Evolutionary conservation across 2,888 invertebrate genomes (phyloP).

Genomic region (Xestia ashworthii): DNA sequence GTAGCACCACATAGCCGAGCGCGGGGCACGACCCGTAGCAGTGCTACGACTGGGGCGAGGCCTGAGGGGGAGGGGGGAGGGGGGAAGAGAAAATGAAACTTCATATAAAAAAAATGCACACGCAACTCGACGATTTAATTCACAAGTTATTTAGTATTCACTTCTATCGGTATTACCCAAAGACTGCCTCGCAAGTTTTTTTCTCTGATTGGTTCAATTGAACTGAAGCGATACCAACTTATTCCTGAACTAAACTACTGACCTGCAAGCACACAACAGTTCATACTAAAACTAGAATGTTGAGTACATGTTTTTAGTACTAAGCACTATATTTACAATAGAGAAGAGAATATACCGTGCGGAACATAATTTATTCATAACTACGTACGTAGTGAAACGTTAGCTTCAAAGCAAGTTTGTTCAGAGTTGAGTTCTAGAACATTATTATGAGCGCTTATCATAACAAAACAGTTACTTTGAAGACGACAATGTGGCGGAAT

Average conservation of each 20-base stretch:
- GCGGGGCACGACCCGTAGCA: too few relatives aligned
- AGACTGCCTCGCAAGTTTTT: neutral
- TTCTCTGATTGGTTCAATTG: neutral
- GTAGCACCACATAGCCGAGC: too few relatives aligned
- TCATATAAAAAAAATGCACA: too few relatives aligned
- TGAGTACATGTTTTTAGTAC: slow-evolving; percentile 32
- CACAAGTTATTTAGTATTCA: too few relatives aligned
- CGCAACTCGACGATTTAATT: too few relatives aligned
- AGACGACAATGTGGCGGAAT: slow-evolving; percentile 22
- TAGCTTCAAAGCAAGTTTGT: slow-evolving; percentile 58
- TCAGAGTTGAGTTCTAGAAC: slow-evolving; percentile 49
- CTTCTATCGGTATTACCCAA: too few relatives aligned
- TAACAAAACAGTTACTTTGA: slow-evolving; percentile 46
- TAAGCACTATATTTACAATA: slow-evolving; percentile 47
- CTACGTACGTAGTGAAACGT: slow-evolving; percentile 50
- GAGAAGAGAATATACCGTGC: slow-evolving; percentile 46
- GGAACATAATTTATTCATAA: slow-evolving; percentile 63
- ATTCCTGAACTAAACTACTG: slow-evolving; percentile 8
- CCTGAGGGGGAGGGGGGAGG: too few relatives aligned
- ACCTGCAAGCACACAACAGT: slow-evolving; percentile 11
- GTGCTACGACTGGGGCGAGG: too few relatives aligned
- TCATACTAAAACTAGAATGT: slow-evolving; percentile 13
- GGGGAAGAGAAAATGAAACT: too few relatives aligned
- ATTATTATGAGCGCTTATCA: slow-evolving; percentile 53
- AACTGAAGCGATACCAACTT: neutral